Base-by-base conservation (phyloP, 2,113 vertebrate species). In the Cepphus grylle region DNA sequence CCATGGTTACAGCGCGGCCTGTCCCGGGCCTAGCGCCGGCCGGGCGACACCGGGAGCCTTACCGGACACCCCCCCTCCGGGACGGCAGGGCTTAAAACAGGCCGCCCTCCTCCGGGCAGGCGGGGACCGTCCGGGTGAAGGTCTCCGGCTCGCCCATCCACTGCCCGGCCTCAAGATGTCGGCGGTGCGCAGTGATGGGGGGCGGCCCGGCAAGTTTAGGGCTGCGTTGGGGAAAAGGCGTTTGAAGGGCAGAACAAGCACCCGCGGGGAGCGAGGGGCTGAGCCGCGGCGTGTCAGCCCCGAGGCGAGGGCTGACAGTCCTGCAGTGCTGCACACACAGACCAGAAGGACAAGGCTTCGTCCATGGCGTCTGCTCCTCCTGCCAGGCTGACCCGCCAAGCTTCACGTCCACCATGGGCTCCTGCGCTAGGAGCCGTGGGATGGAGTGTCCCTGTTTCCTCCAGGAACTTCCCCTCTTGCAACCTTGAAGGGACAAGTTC, bases 301-400 rank as follows among this genome's bases (percentile, higher is more conserved):
- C 32, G 8, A 14, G 84, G 45, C 3, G 20, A 16, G 23, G 59
- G 52, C 29, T 6, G 49, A 5, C 3, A 3, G 53, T 1, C 7
- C 36, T 4, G 21, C 49, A 0, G 27, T 23, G 58, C 50, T 12
- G n/a, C 36, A 1, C 9, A 1, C 55, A 8, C 25, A 4, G 30
- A 8, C 30, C 26, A 0, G 3, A 38, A 4, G 30, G 50, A 26
- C n/a, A 1, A 11, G 30, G 2, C 8, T 12, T 15, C 4, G 3
- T 6, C 47, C 52, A 0, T 2, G 63, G 29, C 25, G 0, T 1
- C 47, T 1, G 53, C 38, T 14, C 62, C 36, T 18, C 4, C 0
- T 8, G 20, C 12, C 8, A 9, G 6, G 6, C 61, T 5, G 32
- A 53, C 59, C 62, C 11, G 8, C 61, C 59, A 12, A 17, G 45